These are phyloP conservation scores for Fabriciana adippe DNA, from an alignment of 2,888 invertebrate species.

Conservation along the genomic window DNA sequence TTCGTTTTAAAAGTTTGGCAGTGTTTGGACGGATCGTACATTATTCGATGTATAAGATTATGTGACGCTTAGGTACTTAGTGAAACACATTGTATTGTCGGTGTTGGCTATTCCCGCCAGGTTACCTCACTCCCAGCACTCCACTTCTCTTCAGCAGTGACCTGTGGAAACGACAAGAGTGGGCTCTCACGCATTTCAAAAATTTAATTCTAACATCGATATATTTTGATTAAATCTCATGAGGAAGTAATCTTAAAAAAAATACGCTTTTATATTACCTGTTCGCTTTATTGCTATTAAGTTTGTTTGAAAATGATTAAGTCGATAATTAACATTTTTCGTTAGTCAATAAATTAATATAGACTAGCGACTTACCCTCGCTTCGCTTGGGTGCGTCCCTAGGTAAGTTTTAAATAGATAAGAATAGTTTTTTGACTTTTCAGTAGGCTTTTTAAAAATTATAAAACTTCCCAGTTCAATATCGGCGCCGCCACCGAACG, in stretches of 20 bases:
- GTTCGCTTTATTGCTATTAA: too few species aligned
- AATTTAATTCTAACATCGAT: conserved; percentile 11
- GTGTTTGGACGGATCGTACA: conserved; percentile 78
- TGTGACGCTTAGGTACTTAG: conserved; percentile 64
- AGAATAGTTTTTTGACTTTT: too few species aligned
- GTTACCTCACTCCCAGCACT: conserved; percentile 76
- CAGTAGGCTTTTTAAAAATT: too few species aligned
- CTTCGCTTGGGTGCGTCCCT: too few species aligned
- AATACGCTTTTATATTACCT: not conserved
- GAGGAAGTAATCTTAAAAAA: not conserved
- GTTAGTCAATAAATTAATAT: too few species aligned
- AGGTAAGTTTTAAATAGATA: too few species aligned
- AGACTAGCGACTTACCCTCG: too few species aligned
- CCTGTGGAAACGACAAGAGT: conserved; percentile 69
- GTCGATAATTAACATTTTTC: too few species aligned
- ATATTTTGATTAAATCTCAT: not conserved
- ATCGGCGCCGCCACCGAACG: too few species aligned
- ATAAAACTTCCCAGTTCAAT: too few species aligned
- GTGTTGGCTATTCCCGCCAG: conserved; percentile 57
- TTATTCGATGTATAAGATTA: conserved; percentile 70
- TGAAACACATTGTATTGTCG: conserved; percentile 67
- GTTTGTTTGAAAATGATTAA: too few species aligned
- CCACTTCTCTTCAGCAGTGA: conserved; percentile 77
- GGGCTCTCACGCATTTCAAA: conserved; percentile 77
- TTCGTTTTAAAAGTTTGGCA: conserved; percentile 78